Evolutionary conservation across 1,140 invertebrate genomes (phyloP).

Genomic region (Sesamia nonagrioides): DNA sequence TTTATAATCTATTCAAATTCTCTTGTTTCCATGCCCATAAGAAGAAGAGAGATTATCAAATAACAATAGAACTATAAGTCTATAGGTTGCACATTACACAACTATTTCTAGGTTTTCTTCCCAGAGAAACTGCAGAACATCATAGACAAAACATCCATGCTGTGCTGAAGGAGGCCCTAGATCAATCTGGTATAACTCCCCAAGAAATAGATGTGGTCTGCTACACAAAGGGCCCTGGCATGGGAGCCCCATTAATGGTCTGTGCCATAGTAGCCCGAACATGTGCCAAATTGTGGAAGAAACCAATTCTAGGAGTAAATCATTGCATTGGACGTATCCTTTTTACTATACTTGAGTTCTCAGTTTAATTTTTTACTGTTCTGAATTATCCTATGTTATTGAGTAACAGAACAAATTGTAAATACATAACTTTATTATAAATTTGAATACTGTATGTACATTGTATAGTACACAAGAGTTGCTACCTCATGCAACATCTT

Average conservation of each 20-base stretch:
- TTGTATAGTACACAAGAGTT: no score
- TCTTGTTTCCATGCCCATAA: no score
- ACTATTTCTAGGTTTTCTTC: conserved; percentile 92
- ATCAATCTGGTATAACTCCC: conserved; percentile 92
- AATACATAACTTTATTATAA: no score
- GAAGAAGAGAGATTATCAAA: no score
- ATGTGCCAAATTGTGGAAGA: conserved; percentile 97
- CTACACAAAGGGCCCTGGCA: conserved; percentile 99
- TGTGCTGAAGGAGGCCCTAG: conserved; percentile 94
- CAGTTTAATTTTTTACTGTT: not conserved
- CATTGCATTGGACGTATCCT: conserved; percentile 98
- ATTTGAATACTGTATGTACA: no score
- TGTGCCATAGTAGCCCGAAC: conserved; percentile 98
- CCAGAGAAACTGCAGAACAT: conserved; percentile 98
- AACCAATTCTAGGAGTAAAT: conserved; percentile 99
- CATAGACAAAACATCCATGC: conserved; percentile 94
- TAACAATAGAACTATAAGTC: no score
- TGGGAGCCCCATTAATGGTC: conserved; percentile 97
- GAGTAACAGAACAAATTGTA: no score
- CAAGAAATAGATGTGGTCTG: conserved; percentile 97
- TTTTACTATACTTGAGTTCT: conserved; percentile 61
- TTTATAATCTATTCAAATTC: no score
- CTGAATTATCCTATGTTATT: not conserved
- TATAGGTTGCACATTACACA: no score
- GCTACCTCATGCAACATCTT: no score